A percentile compares a stretch with the other conserved stretches of the same genome.
These are phyloP conservation scores for Lithodes maja DNA, from an alignment of 2,888 invertebrate genomes.

Conservation along the genomic window DNA sequence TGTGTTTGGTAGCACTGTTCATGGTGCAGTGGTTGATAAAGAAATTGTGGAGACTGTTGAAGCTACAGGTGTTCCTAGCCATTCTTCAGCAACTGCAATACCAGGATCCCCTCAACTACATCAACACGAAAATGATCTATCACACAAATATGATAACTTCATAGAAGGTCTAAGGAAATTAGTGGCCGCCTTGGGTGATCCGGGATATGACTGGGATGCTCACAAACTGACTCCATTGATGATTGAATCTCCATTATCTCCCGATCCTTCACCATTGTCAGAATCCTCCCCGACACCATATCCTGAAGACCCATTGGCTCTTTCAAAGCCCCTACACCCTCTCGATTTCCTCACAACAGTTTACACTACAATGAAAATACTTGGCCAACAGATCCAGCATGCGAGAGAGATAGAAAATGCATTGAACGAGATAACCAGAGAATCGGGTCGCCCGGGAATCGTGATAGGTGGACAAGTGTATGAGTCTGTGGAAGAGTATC, in stretches of 20 bases:
- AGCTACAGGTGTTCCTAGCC: too few relatives aligned
- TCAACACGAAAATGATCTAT: not conserved
- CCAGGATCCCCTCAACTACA: not conserved
- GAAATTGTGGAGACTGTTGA: not conserved
- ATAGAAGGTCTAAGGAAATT: conserved; percentile 10
- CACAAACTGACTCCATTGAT: not conserved
- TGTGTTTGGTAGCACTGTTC: too few relatives aligned
- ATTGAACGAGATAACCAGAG: not conserved
- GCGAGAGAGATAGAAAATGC: not conserved
- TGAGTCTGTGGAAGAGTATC: not conserved
- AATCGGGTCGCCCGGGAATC: not conserved
- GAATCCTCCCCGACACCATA: not conserved
- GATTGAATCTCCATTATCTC: not conserved
- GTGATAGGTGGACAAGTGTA: not conserved
- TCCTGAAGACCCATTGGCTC: not conserved
- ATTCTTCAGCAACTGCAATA: not conserved
- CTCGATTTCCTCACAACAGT: not conserved
- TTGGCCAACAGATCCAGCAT: not conserved
- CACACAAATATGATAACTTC: conserved; percentile 2
- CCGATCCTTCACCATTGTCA: not conserved
- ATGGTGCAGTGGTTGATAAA: not conserved
- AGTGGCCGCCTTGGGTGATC: conserved; percentile 7
- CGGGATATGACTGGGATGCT: conserved; percentile 14
- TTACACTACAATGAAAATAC: not conserved
- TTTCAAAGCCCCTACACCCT: not conserved